phyloP scores from a whole-genome alignment of 2,797 vertebrate genomes.

The Sebastolobus altivelis region DNA sequence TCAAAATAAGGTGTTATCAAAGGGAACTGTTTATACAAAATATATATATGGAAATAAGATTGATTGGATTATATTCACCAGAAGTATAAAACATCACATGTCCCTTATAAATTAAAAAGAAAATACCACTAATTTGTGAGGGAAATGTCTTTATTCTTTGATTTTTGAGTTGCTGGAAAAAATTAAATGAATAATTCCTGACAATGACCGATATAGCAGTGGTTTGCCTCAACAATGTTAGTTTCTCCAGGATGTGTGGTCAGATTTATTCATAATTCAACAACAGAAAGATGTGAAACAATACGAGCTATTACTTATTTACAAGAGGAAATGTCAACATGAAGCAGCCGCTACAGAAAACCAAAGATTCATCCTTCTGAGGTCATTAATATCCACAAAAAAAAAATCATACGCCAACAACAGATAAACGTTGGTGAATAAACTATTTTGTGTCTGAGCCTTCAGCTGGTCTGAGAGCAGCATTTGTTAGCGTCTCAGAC shows the following conservation, averaged over 20 bases:
- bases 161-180: too few relatives aligned
- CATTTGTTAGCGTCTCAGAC: neutral
- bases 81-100: too few relatives aligned
- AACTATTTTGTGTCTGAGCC: constrained; percentile 5
- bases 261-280: neutral
- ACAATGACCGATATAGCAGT: too few relatives aligned
- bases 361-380: neutral
- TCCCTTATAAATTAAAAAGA: too few relatives aligned
- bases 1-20: too few relatives aligned
- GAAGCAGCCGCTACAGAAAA: neutral
- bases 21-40: too few relatives aligned
- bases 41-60: too few relatives aligned
- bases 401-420: too few relatives aligned
- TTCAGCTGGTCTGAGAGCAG: constrained; percentile 44
- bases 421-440: neutral
- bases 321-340: neutral
- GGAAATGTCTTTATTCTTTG: too few relatives aligned
- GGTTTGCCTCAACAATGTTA: neutral
- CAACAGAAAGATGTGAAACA: neutral
- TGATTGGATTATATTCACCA: too few relatives aligned
- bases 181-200: too few relatives aligned
- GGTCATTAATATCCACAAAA: neutral
- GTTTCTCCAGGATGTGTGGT: neutral
- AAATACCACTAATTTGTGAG: too few relatives aligned
- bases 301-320: neutral